A percentile compares a stretch with the other conserved stretches of the same genome.
phyloP scores from a whole-genome alignment of 2,797 vertebrate genomes.

The Hipposideros larvatus region DNA sequence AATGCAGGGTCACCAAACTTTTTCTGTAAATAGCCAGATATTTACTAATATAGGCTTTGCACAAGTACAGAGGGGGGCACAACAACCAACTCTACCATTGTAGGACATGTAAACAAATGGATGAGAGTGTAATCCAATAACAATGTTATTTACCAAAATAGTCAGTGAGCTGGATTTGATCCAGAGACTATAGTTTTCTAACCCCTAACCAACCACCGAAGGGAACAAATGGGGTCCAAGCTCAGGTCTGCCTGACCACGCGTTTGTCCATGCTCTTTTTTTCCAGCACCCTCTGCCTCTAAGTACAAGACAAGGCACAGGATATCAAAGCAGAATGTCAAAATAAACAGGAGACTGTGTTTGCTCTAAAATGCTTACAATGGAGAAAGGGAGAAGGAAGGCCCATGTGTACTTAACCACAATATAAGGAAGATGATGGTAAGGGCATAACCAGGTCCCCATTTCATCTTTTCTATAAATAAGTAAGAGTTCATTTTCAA shows the following conservation, averaged over 20 bases:
- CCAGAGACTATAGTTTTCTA: not conserved
- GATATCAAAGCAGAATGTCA: not conserved
- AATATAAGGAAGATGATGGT: not conserved
- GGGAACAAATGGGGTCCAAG: not conserved
- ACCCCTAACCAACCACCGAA: not conserved
- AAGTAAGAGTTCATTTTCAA: conserved; percentile 14
- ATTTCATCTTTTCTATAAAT: conserved; percentile 23
- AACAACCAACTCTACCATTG: not conserved
- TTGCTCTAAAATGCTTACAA: not conserved
- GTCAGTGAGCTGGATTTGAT: not conserved
- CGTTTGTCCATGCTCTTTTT: not conserved
- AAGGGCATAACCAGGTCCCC: not conserved
- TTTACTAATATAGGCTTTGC: not conserved
- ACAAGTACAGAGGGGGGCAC: not conserved
- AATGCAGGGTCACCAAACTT: not conserved
- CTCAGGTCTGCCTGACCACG: not conserved
- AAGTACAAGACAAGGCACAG: not conserved
- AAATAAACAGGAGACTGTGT: not conserved
- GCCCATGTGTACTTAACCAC: not conserved
- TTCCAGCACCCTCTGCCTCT: not conserved
- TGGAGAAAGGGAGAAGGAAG: not conserved
- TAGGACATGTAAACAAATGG: not conserved
- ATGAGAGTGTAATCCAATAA: not conserved
- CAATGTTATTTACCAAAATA: not conserved
- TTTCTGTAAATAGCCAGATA: not conserved